Evolutionary conservation across 2,113 vertebrate genomes (phyloP).

Genomic region (Hemibagrus wyckioides): DNA sequence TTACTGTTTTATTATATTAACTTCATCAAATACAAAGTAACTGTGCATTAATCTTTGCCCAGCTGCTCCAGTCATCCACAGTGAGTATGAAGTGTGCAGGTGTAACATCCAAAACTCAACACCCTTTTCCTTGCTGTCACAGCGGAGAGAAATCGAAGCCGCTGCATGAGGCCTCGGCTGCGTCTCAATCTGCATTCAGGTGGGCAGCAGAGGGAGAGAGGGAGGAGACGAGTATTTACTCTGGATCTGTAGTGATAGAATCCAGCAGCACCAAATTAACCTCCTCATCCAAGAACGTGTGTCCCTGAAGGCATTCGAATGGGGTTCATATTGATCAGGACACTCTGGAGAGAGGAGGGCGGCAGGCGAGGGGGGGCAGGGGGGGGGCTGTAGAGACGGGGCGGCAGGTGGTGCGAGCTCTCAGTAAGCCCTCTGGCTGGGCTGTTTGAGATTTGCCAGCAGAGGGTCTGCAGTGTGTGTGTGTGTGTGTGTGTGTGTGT

Average conservation of each 20-base stretch:
- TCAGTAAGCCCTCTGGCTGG: constrained; percentile 42
- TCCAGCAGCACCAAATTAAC: constrained; percentile 54
- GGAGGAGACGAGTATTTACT: constrained; percentile 46
- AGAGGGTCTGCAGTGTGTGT: constrained; percentile 37
- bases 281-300: constrained; percentile 52
- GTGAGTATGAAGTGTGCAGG: not conserved
- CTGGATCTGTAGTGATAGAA: constrained; percentile 42
- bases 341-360: constrained; percentile 4
- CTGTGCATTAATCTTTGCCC: not conserved
- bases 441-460: constrained; percentile 47
- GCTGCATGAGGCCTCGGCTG: constrained; percentile 7
- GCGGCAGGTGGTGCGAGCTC: constrained; percentile 45
- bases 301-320: constrained; percentile 9
- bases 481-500: constrained; percentile 1
- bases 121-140: not conserved
- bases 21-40: not conserved
- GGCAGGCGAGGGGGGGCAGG: not conserved
- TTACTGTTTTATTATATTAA: not conserved
- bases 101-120: not conserved
- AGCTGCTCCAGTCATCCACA: not conserved
- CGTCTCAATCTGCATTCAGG: constrained; percentile 35
- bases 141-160: constrained; percentile 13
- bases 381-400: not conserved
- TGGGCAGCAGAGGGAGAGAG: not conserved
- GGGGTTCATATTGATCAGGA: constrained; percentile 45